Evolutionary conservation across 2,113 vertebrate genomes (phyloP).

Genomic region (Thunnus maccoyii): DNA sequence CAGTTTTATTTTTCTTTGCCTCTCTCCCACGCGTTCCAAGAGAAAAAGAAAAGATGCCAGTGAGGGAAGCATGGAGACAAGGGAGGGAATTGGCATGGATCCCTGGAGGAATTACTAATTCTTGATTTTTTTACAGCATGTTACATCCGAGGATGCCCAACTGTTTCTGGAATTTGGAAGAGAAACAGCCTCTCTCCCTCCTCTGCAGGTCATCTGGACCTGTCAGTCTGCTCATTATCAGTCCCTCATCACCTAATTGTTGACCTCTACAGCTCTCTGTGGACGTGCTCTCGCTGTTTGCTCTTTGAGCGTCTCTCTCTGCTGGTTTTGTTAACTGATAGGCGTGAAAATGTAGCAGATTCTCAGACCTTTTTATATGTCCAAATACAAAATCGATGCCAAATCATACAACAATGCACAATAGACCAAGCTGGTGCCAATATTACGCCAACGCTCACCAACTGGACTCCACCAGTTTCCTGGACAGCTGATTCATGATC

Average conservation of each 20-base stretch:
- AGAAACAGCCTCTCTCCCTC: conserved; percentile 10
- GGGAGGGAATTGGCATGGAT: neutral
- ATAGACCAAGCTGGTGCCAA: conserved; percentile 51
- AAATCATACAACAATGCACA: conserved; percentile 56
- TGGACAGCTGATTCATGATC: conserved; percentile 28
- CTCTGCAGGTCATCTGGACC: conserved; percentile 24
- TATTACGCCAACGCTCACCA: conserved; percentile 72
- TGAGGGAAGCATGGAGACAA: conserved; percentile 1
- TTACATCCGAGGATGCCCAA: conserved; percentile 29
- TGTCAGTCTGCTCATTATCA: conserved; percentile 10
- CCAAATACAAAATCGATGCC: conserved; percentile 49
- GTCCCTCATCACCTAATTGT: neutral
- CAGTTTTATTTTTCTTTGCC: neutral
- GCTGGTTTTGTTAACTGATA: conserved; percentile 12
- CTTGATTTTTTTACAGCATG: neutral
- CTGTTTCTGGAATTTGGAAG: conserved; percentile 5
- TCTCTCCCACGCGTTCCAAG: conserved; percentile 8
- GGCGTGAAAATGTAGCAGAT: conserved; percentile 44
- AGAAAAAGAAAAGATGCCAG: conserved; percentile 16
- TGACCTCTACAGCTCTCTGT: conserved; percentile 22
- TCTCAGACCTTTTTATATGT: conserved; percentile 38
- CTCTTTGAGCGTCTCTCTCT: conserved; percentile 36
- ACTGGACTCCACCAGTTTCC: conserved; percentile 62
- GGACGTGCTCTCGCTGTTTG: conserved; percentile 13
- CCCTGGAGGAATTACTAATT: neutral